A percentile compares a stretch with the other conserved stretches of the same genome.
Evolutionary conservation across 2,797 vertebrate species (phyloP).

Genomic region (Anguilla pacifica): DNA sequence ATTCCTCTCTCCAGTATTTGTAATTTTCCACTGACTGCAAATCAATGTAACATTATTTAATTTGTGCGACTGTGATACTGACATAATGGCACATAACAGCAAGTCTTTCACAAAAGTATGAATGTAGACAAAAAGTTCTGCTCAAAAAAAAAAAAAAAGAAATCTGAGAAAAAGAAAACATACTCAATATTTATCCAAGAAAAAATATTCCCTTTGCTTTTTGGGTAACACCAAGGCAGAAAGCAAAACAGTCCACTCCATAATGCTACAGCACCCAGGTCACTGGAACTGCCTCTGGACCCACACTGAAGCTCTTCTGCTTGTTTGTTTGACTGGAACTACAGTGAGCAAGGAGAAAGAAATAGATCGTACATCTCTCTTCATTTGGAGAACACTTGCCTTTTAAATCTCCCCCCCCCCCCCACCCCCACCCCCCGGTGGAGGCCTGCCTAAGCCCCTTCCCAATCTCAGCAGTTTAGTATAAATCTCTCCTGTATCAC

Average conservation of each 20-base stretch:
- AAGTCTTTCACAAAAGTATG: not conserved
- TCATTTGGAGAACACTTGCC: conserved; percentile 8
- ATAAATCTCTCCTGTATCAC: conserved; percentile 42
- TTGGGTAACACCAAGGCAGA: not conserved
- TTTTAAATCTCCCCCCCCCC: not conserved
- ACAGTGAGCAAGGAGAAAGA: not conserved
- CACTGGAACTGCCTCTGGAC: not conserved
- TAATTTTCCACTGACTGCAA: conserved; percentile 43
- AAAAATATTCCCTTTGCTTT: not conserved
- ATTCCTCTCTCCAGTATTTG: conserved; percentile 35
- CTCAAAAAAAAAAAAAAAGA: not conserved
- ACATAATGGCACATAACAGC: not conserved
- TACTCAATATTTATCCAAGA: not conserved
- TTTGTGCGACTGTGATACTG: conserved; percentile 30
- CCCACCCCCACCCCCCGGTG: not conserved
- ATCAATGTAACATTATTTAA: conserved; percentile 48
- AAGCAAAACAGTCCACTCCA: not conserved
- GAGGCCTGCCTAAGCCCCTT: not conserved
- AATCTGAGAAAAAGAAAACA: not conserved
- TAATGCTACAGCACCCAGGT: not conserved
- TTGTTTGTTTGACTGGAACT: not conserved
- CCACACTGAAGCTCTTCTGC: not conserved
- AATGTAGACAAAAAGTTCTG: not conserved
- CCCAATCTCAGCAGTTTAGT: conserved; percentile 35
- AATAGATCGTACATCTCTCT: not conserved